These are phyloP conservation scores for Odontesthes bonariensis DNA, from an alignment of 2,113 vertebrate genomes.

Conservation along the genomic window DNA sequence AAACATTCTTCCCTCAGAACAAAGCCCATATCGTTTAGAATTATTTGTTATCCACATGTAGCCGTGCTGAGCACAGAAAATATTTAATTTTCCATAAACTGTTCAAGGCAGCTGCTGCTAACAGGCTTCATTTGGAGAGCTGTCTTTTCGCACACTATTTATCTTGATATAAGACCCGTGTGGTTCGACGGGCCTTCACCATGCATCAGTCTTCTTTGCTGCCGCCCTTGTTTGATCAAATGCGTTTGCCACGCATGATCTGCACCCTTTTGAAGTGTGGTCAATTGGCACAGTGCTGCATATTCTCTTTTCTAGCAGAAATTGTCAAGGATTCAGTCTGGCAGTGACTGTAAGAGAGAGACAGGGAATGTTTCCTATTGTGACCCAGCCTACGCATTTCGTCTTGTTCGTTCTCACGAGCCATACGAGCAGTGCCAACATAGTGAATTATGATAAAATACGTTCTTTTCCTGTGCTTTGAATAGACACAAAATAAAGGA, in stretches of 20 bases:
- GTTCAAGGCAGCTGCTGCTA: constrained; percentile 17
- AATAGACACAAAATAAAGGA: constrained; percentile 20
- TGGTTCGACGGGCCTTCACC: constrained; percentile 47
- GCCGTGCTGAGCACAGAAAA: constrained; percentile 53
- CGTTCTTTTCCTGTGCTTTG: constrained; percentile 6
- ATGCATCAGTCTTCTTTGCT: constrained; percentile 50
- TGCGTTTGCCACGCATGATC: constrained; percentile 60
- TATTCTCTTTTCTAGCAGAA: constrained; percentile 54
- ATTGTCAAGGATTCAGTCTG: constrained; percentile 59
- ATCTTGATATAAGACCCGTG: constrained; percentile 34
- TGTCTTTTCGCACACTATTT: constrained; percentile 63
- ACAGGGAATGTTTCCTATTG: constrained; percentile 37
- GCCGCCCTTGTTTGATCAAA: constrained; percentile 69
- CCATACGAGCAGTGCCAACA: constrained; percentile 38
- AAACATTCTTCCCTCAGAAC: neutral
- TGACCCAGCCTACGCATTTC: constrained; percentile 20
- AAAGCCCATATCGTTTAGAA: constrained; percentile 3
- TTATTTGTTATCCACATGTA: constrained; percentile 37
- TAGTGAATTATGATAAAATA: constrained; percentile 47
- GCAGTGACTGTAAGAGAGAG: constrained; percentile 46
- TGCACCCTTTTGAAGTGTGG: constrained; percentile 68
- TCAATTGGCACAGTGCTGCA: constrained; percentile 60
- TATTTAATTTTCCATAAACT: constrained; percentile 28
- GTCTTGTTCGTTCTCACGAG: constrained; percentile 26
- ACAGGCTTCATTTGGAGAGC: constrained; percentile 65